A percentile compares a stretch with the other conserved stretches of the same genome.
Evolutionary conservation across 1,140 invertebrate genomes (phyloP).

Genomic region (Steinernema khuongi): DNA sequence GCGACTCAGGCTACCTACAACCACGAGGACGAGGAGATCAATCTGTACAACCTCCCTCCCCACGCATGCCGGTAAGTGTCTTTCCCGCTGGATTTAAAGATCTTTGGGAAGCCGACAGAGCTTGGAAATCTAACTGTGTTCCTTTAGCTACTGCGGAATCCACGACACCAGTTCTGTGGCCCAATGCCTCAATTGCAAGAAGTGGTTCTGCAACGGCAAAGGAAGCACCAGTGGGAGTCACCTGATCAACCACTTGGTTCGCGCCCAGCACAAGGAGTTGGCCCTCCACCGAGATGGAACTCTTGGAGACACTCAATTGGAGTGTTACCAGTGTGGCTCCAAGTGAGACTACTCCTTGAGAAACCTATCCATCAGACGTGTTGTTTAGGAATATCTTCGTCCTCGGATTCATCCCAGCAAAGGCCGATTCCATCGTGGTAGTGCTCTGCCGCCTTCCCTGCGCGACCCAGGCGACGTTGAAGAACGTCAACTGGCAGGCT

Average conservation of each 20-base stretch:
- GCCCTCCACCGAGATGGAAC: conserved; percentile 94
- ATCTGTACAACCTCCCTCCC: not conserved
- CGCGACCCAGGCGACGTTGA: conserved; percentile 86
- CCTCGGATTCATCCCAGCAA: conserved; percentile 95
- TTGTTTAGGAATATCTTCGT: conserved; percentile 78
- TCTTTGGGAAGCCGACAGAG: no score
- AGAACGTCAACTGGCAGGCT: conserved; percentile 90
- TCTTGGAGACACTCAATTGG: conserved; percentile 89
- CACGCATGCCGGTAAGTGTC: no score
- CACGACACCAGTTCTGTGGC: conserved; percentile 95
- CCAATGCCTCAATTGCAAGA: conserved; percentile 94
- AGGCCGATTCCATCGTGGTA: conserved; percentile 98
- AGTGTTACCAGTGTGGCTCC: conserved; percentile 97
- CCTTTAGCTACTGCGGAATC: conserved; percentile 80
- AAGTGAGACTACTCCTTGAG: conserved; percentile 61
- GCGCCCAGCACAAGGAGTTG: conserved; percentile 97
- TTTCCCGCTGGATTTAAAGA: no score
- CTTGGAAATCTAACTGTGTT: not conserved
- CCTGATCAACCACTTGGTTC: conserved; percentile 94
- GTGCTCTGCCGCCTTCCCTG: conserved; percentile 93
- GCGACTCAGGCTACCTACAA: not conserved
- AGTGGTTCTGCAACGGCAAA: conserved; percentile 99
- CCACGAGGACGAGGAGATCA: not conserved
- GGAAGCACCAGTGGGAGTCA: conserved; percentile 96
- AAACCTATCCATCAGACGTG: not conserved